Percentiles rank a stretch among this genome's conserved stretches.
phyloP scores from a whole-genome alignment of 1,140 invertebrate species.

The Sycobia sp. region DNA sequence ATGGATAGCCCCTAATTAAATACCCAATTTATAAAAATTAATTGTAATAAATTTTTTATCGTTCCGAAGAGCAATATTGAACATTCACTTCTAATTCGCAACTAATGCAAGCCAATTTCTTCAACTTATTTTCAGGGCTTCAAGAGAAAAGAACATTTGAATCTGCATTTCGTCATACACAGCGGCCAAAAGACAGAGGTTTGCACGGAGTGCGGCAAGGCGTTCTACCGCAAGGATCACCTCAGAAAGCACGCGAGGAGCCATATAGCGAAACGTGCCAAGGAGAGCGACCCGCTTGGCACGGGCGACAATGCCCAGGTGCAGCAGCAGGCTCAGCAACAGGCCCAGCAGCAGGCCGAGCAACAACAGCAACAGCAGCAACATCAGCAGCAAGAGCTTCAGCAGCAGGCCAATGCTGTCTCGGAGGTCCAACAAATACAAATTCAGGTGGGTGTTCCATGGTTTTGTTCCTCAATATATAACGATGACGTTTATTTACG shows the following conservation, averaged over 20 bases:
- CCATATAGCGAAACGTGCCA: constrained; percentile 72
- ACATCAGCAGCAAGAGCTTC: constrained; percentile 49
- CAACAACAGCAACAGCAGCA: constrained; percentile 45
- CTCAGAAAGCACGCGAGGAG: constrained; percentile 77
- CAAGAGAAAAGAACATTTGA: constrained; percentile 80
- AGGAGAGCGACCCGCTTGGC: constrained; percentile 65
- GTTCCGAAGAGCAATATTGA: too few relatives aligned
- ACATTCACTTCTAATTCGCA: background rate
- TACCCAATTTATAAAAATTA: too few relatives aligned
- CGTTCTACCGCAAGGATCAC: constrained; percentile 84
- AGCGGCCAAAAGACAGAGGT: constrained; percentile 81
- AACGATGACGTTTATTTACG: too few relatives aligned
- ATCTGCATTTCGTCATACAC: constrained; percentile 80
- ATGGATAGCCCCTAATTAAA: too few relatives aligned
- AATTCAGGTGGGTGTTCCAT: constrained; percentile 17
- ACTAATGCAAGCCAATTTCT: too few relatives aligned
- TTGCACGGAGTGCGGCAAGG: constrained; percentile 73
- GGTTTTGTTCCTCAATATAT: background rate
- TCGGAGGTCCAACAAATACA: constrained; percentile 42
- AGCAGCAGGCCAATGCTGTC: constrained; percentile 40
- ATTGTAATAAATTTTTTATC: too few relatives aligned
- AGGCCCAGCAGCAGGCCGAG: constrained; percentile 46
- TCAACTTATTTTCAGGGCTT: constrained; percentile 60
- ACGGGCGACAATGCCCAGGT: constrained; percentile 47
- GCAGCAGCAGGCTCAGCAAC: constrained; percentile 46